A percentile compares a stretch with the other conserved stretches of the same genome.
Evolutionary conservation across 1,140 invertebrate genomes (phyloP).

Genomic region (Stegodyphus dumicola): DNA sequence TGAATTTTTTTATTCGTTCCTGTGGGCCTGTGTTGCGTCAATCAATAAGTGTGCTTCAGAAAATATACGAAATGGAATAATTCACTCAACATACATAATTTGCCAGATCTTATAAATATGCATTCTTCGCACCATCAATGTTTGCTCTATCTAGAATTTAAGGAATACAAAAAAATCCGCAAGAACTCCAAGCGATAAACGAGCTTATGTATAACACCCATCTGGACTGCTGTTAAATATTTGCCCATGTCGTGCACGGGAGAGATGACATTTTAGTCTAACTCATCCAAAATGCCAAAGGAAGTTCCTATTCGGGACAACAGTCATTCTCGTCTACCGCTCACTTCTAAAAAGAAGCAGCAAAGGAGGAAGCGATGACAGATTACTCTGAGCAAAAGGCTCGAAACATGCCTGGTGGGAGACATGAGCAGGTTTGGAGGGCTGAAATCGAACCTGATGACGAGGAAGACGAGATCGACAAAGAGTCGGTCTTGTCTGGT

Average conservation of each 20-base stretch:
- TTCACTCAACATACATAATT: not conserved
- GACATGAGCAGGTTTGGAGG: constrained; percentile 18
- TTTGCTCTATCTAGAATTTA: not conserved
- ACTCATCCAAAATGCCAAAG: constrained; percentile 2
- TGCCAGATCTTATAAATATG: not conserved
- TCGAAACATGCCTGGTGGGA: not conserved
- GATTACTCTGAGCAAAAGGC: constrained; percentile 6
- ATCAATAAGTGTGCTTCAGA: too few relatives aligned
- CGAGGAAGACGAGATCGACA: constrained; percentile 40
- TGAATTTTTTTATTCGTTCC: too few relatives aligned
- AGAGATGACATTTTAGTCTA: not conserved
- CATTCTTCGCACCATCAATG: not conserved
- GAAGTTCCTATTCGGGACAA: constrained; percentile 2
- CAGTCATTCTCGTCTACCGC: constrained; percentile 24
- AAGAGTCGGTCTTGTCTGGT: constrained; percentile 31
- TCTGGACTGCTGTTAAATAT: not conserved
- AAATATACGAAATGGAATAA: too few relatives aligned
- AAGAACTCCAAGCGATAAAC: not conserved
- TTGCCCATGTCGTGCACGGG: not conserved
- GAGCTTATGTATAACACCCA: constrained; percentile 16
- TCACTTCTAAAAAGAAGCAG: constrained; percentile 42
- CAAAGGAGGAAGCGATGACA: constrained; percentile 5
- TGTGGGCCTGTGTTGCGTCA: too few relatives aligned
- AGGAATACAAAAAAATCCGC: not conserved
- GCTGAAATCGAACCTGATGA: constrained; percentile 49